Conservation (phyloP, 2,797 vertebrate genomes). For the Diplodus puntazzo region DNA sequence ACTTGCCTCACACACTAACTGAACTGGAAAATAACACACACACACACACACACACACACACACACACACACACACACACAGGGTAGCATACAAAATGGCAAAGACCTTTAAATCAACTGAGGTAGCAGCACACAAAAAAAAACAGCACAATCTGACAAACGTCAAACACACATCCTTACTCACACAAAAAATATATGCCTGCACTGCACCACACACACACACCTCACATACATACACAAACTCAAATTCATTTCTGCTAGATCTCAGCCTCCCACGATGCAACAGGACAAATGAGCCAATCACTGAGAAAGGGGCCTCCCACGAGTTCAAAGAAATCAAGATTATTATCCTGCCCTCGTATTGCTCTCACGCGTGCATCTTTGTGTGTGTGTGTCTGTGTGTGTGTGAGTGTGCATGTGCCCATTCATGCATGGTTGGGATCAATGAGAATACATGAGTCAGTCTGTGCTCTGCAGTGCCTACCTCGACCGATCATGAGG, state of each 20-base stretch:
- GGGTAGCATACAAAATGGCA: slow-evolving; percentile 36
- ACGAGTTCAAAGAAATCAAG: slow-evolving; percentile 49
- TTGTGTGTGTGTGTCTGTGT: not conserved
- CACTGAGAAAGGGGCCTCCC: slow-evolving; percentile 33
- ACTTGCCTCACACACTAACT: slow-evolving; percentile 58
- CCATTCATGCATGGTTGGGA: slow-evolving; percentile 37
- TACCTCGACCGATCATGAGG: slow-evolving; percentile 40
- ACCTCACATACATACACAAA: not conserved
- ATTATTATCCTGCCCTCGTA: slow-evolving; percentile 43
- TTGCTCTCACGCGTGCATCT: not conserved
- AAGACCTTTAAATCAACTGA: slow-evolving; percentile 52
- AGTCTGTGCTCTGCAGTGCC: slow-evolving; percentile 17
- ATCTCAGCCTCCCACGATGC: slow-evolving; percentile 37
- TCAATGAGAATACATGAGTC: slow-evolving; percentile 45
- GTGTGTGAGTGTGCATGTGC: not conserved
- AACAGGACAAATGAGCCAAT: slow-evolving; percentile 62
- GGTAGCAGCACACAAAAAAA: slow-evolving; percentile 14
- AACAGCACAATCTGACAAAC: slow-evolving; percentile 29
- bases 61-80: too few species aligned
- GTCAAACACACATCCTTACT: slow-evolving; percentile 21
- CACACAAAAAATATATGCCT: not conserved
- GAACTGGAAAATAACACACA: slow-evolving; percentile 59
- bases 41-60: not conserved
- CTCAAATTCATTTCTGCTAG: slow-evolving; percentile 5
- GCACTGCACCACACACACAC: not conserved